Evolutionary conservation across 2,113 vertebrate genomes (phyloP).

Genomic region (Alethe diademata): DNA sequence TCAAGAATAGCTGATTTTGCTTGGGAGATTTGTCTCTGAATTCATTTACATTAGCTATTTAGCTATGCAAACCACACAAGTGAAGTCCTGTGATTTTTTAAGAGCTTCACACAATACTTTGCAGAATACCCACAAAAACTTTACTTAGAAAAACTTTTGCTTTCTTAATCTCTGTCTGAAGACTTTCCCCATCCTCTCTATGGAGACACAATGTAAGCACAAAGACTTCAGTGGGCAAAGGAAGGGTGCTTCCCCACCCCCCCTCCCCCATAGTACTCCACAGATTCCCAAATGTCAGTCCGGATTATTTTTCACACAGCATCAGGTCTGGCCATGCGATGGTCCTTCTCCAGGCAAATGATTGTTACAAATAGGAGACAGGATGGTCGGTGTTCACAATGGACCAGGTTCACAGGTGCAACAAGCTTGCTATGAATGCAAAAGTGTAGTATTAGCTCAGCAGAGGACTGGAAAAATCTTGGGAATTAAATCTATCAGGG

Average conservation of each 20-base stretch:
- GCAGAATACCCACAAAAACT: not conserved
- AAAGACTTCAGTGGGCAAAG: not conserved
- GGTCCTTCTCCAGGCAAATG: not conserved
- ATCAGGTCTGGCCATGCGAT: not conserved
- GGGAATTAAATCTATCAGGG: not conserved
- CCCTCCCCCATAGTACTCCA: rapidly evolving
- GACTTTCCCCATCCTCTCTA: not conserved
- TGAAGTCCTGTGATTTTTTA: not conserved
- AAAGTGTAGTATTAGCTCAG: not conserved
- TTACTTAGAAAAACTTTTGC: not conserved
- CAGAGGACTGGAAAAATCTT: not conserved
- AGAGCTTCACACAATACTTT: not conserved
- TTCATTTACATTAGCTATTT: not conserved
- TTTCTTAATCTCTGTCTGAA: not conserved
- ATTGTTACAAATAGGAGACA: not conserved
- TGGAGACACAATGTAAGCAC: not conserved
- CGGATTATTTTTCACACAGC: not conserved
- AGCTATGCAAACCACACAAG: not conserved
- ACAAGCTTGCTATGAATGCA: not conserved
- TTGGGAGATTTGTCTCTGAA: not conserved
- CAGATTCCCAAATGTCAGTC: not conserved
- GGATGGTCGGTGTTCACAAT: not conserved
- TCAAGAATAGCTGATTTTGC: not conserved
- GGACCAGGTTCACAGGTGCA: not conserved
- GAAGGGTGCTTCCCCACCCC: not conserved